Evolutionary conservation across 2,888 invertebrate genomes (phyloP), one percentile per base, ranked within the genome.

Genomic region (Eretmocerus hayati): DNA sequence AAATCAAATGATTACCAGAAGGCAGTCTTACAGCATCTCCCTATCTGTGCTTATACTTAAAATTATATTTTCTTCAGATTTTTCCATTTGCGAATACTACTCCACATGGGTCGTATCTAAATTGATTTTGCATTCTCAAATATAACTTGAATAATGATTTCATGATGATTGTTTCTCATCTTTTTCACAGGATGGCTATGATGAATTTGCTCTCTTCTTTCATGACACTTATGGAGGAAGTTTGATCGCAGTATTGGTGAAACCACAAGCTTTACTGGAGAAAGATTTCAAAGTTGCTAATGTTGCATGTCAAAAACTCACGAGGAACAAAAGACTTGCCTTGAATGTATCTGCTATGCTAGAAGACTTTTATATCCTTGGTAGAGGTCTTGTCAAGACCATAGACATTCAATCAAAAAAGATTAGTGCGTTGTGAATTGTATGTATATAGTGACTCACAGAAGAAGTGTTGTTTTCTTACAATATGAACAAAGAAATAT

Each of bases 171-270:
- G n/a, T 47, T 46, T n/a, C n/a, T n/a, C n/a, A n/a, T n/a, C n/a
- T n/a, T 46, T 43, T 59, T 72, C 74, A 13, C 69, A 89, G 86
- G 74, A 77, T 47, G 79, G 80, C 22, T 91, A 84, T 67, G 77
- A 77, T 1, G 84, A 90, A 8, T 81, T 83, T 63, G 93, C 91
- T 0, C 66, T 90, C 45, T 94, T 96, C 70, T 94, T 95, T 74
- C 83, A 92, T 72, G 89, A 96, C 71, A 74, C 78, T 1, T 90
- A 85, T 70, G 93, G 92, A n/a, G 93, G 93, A 1, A 77, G 79
- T 55, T 75, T 81, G n/a, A 85, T 96, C 54, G 89, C 84, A 0
- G 85, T 93, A 36, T 71, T 94, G 22, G 88, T 93, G 83, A 89
- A 84, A 61, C 90, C 91, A 0, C 74, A 78, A 39, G 75, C 80